Conservation (phyloP, 2,888 invertebrate species). For the Clusia tigrina region DNA sequence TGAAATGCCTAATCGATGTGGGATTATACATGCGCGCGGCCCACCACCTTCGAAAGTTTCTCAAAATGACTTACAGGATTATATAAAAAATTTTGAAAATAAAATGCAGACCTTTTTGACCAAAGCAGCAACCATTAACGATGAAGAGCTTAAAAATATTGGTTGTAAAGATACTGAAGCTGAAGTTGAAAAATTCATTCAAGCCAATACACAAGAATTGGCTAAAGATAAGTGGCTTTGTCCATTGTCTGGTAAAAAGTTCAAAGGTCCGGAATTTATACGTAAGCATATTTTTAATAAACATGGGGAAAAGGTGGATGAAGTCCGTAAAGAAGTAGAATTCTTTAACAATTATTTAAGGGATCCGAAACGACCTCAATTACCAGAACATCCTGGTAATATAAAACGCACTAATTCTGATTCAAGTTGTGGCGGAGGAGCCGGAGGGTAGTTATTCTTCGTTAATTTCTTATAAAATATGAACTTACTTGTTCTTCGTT, state of each 20-base stretch:
- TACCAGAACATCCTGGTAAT: constrained; percentile 81
- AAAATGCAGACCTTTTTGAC: constrained; percentile 91
- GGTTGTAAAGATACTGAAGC: constrained; percentile 77
- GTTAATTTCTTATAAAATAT: background rate
- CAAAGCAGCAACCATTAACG: constrained; percentile 75
- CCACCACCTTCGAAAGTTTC: constrained; percentile 83
- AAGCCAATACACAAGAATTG: constrained; percentile 94
- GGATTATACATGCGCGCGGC: constrained; percentile 96
- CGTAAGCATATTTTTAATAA: constrained; percentile 98
- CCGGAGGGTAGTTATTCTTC: constrained; percentile 17
- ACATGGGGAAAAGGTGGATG: constrained; percentile 95
- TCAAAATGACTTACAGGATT: constrained; percentile 69
- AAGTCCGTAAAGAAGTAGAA: constrained; percentile 94
- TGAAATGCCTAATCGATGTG: constrained; percentile 99
- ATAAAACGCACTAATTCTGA: constrained; percentile 56
- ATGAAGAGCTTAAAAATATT: constrained; percentile 84
- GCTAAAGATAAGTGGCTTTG: constrained; percentile 99
- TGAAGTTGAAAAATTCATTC: constrained; percentile 88
- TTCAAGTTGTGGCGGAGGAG: constrained; percentile 44
- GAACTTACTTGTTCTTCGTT: background rate
- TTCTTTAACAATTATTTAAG: constrained; percentile 97
- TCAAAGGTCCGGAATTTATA: constrained; percentile 98
- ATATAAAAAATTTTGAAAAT: constrained; percentile 82
- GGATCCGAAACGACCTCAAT: constrained; percentile 93
- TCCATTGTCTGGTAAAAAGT: constrained; percentile 97